Percentiles rank a stretch among this genome's conserved stretches.
Conservation (phyloP, 2,888 invertebrate genomes). For the Campoplex nolae region DNA sequence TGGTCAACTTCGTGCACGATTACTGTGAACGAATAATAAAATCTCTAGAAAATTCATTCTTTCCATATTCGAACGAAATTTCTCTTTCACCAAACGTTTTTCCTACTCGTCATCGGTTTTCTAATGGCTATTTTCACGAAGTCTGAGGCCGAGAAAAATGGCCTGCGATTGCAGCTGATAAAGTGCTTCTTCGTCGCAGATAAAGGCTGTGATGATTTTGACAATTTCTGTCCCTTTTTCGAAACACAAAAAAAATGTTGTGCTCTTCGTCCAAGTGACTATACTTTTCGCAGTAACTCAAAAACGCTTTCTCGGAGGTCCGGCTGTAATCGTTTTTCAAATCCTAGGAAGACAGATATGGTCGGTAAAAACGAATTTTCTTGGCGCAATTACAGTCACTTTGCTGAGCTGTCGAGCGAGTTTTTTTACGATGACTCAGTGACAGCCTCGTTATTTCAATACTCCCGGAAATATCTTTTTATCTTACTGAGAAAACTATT, state of each 20-base stretch:
- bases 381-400: conserved; percentile 25
- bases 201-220: background rate
- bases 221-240: background rate
- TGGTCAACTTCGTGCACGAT: background rate
- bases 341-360: conserved; percentile 24
- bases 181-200: conserved; percentile 16
- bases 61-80: background rate
- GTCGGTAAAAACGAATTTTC: conserved; percentile 26
- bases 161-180: background rate
- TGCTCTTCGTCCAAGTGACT: background rate
- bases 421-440: conserved; percentile 57
- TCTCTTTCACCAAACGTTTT: background rate
- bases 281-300: background rate
- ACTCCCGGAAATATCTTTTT: conserved; percentile 48
- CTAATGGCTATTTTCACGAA: background rate
- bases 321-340: background rate
- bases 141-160: background rate
- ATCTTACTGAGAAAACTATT: conserved; percentile 14
- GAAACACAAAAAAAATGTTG: conserved; percentile 5
- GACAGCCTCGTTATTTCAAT: conserved; percentile 29
- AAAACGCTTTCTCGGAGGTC: background rate
- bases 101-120: background rate
- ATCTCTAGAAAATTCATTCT: background rate
- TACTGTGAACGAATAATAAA: background rate
- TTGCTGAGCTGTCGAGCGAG: conserved; percentile 21